These are phyloP conservation scores for Solenodon paradoxus DNA, from an alignment of 2,113 vertebrate genomes.

Conservation along the genomic window DNA sequence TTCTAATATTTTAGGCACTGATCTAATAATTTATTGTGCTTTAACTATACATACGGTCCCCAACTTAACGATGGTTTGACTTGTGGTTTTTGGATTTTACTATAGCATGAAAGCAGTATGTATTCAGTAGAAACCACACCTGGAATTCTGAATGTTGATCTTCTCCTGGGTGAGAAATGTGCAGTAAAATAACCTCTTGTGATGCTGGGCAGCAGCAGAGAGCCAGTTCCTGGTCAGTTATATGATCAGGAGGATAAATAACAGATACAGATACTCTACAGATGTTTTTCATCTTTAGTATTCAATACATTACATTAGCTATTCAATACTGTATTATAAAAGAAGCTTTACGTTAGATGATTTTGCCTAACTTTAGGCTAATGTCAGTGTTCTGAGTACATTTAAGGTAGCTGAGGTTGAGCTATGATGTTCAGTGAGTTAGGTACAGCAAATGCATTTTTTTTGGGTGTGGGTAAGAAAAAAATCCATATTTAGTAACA, in stretches of 20 bases:
- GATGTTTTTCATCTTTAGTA: background rate
- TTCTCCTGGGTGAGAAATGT: background rate
- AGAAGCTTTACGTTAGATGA: background rate
- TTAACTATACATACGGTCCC: background rate
- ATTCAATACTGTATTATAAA: background rate
- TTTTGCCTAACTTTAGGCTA: background rate
- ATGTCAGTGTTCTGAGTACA: background rate
- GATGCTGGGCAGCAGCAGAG: background rate
- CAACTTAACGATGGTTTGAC: background rate
- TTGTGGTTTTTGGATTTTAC: too few relatives aligned
- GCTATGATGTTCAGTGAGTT: background rate
- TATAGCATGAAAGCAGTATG: too few relatives aligned
- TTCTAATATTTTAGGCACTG: background rate
- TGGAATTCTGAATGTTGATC: background rate
- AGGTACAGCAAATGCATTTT: background rate
- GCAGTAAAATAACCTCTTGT: background rate
- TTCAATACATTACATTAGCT: background rate
- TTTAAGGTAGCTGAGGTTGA: background rate
- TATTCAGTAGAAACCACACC: background rate
- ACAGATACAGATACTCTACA: background rate
- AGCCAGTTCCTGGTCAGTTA: background rate
- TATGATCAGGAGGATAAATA: background rate
- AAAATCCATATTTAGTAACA: too few relatives aligned
- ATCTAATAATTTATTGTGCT: background rate
- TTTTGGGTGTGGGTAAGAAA: too few relatives aligned